Evolutionary conservation across 2,797 vertebrate genomes (phyloP), one percentile per base, ranked within the genome.

Genomic region (Leptodactylus fallax): DNA sequence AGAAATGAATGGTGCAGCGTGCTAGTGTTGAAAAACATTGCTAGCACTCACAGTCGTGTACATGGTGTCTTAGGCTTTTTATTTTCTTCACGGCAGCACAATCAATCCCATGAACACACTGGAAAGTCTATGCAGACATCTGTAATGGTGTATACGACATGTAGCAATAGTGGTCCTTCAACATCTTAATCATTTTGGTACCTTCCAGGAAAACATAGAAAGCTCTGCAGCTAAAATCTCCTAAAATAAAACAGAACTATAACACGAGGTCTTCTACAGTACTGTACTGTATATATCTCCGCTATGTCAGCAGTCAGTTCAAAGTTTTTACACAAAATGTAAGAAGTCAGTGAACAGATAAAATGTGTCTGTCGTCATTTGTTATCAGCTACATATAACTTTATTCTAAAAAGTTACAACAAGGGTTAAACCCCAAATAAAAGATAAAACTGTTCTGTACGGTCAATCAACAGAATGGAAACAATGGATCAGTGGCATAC

Each of bases 331-430:
- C 8, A 2, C 21, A n/a, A 76, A 76, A 49, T 51, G 5, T 76
- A 49, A 51, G 10, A 36, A 27, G 16, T 3, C 69, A 47, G 36
- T 8, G 10, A 71, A 36, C 17, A 65, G n/a, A 49, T 17, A n/a
- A 76, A 47, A 23, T 60, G 23, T 17, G 56, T 17, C 27, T 7
- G 45, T 5, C 58, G 36, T 13, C 13, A 14, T 25, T 49, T 45
- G 25, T 53, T 45, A 60, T 21, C 72, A 77, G 60, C 45, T 51
- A 49, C 14, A 11, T 56, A 61, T 23, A 58, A 60, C 21, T 60
- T 83, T 83, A 83, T 72, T 85, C 72, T 65, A 85, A 3, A 49
- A 60, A 84, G 21, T 25, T 25, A 81, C 21, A 63, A 83, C 8
- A 11, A 25, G 8, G 77, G 58, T 45, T 61, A 45, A 23, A 83